These are phyloP conservation scores for Dione juno DNA, from an alignment of 2,888 invertebrate genomes.

Conservation along the genomic window DNA sequence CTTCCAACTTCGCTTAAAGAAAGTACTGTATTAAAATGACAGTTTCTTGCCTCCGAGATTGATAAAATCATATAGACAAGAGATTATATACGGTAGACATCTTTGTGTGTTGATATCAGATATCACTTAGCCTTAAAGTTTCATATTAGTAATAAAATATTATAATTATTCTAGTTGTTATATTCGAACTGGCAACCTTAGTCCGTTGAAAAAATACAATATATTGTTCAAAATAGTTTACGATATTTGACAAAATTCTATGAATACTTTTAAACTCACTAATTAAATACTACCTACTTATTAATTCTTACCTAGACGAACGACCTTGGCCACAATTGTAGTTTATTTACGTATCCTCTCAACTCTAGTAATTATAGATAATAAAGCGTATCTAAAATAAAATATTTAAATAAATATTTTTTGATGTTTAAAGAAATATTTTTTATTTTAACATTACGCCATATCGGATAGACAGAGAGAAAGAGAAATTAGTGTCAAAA, in stretches of 20 bases:
- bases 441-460: no score
- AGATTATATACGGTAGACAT: not conserved
- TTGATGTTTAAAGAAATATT: not conserved
- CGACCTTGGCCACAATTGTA: slow-evolving; percentile 12
- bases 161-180: not conserved
- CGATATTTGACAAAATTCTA: not conserved
- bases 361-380: slow-evolving; percentile 7
- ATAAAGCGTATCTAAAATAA: not conserved
- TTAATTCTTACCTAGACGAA: not conserved
- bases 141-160: not conserved
- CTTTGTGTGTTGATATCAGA: not conserved
- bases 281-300: not conserved
- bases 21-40: not conserved
- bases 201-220: not conserved
- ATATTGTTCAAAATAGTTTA: not conserved
- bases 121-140: not conserved
- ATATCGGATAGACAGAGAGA: no score
- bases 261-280: not conserved
- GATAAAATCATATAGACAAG: not conserved
- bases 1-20: not conserved
- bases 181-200: no score
- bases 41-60: not conserved
- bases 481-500: no score
- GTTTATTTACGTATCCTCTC: slow-evolving; percentile 10
- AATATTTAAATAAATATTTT: not conserved